These are phyloP conservation scores for Pristiophorus japonicus DNA, from an alignment of 2,113 vertebrate genomes.

Conservation along the genomic window DNA sequence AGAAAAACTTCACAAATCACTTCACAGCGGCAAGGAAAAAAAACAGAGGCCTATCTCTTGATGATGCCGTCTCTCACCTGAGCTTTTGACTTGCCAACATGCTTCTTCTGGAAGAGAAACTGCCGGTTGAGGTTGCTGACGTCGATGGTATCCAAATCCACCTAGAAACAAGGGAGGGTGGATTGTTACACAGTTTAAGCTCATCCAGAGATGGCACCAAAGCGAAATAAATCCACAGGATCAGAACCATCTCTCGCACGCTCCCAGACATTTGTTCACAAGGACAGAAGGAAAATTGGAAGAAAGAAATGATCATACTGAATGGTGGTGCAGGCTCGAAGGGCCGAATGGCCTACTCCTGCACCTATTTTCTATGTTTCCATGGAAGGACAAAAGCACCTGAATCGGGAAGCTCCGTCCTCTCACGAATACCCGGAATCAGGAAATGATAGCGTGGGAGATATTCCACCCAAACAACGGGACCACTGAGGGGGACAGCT, in stretches of 20 bases:
- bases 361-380: too few relatives aligned
- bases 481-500: not conserved
- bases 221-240: not conserved
- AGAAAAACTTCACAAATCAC: not conserved
- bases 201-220: not conserved
- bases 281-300: not conserved
- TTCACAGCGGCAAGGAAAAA: too few relatives aligned
- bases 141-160: slow-evolving; percentile 96
- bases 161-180: slow-evolving; percentile 57
- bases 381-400: not conserved
- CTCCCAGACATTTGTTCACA: not conserved
- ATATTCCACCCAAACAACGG: not conserved
- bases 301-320: too few relatives aligned
- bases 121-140: slow-evolving; percentile 98
- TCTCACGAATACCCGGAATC: not conserved
- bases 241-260: not conserved
- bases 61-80: slow-evolving; percentile 62
- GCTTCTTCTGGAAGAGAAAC: slow-evolving; percentile 98
- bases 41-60: not conserved
- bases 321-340: too few relatives aligned
- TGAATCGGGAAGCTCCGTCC: not conserved
- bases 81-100: slow-evolving; percentile 95
- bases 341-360: too few relatives aligned
- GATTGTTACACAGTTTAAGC: not conserved
- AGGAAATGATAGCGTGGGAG: not conserved